Conservation (phyloP, 2,797 vertebrate genomes). For the Lates japonicus region DNA sequence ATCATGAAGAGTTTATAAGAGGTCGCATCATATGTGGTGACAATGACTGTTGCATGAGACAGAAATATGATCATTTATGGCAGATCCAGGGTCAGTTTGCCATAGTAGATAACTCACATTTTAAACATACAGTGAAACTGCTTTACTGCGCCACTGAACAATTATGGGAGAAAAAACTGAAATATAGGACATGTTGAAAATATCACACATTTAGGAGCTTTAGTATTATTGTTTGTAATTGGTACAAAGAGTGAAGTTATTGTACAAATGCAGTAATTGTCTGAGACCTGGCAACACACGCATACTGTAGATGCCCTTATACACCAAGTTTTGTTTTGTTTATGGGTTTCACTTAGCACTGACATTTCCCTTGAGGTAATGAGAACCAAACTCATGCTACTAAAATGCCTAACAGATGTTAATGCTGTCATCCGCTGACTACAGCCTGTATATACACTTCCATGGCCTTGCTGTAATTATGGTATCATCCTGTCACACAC, state of each 20-base stretch:
- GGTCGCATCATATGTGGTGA: not conserved
- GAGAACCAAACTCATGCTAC: not conserved
- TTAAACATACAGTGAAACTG: not conserved
- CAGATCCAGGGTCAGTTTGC: not conserved
- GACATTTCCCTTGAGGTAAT: not conserved
- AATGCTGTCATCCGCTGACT: not conserved
- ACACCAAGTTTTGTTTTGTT: not conserved
- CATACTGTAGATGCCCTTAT: not conserved
- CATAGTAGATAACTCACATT: not conserved
- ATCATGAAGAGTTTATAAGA: not conserved
- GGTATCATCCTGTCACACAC: not conserved
- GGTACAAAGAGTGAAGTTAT: not conserved
- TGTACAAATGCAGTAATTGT: not conserved
- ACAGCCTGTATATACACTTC: not conserved
- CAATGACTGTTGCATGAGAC: too few species aligned
- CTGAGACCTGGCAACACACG: not conserved
- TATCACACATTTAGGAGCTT: not conserved
- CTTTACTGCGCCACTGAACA: not conserved
- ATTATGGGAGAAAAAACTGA: not conserved
- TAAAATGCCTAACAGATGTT: not conserved
- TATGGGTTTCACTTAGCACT: not conserved
- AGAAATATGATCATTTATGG: not conserved
- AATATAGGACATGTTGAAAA: not conserved
- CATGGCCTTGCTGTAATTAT: not conserved
- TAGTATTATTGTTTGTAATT: not conserved